Evolutionary conservation across 1,140 invertebrate genomes (phyloP), one percentile per base, ranked within the genome.

Genomic region (Panagrolaimus sp.): DNA sequence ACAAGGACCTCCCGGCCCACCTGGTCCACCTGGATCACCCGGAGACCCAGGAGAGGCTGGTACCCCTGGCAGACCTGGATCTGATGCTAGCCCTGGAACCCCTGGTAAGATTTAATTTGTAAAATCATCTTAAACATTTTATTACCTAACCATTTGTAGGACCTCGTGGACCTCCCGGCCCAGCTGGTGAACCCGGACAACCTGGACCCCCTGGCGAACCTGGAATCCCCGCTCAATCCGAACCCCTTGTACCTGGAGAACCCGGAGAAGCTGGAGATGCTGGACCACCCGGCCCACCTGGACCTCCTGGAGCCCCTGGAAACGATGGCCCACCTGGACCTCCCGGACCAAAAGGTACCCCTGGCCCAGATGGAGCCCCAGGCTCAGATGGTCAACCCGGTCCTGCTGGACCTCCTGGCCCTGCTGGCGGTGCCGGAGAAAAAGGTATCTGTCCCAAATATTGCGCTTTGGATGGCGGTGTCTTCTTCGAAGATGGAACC

Each of bases 351-450:
- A 73, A 66, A 38, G 69, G 69, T 61, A 47, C 67, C 43, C 72
- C 72, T 57, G 72, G 72, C 62, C 69, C 74, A 31, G 68, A 74
- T 63, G 79, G 79, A 70, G 72, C 79, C 46, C 72, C 79, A 16
- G 78, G 78, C 64, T 69, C 72, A 66, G 76, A 78, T 65, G 75
- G 75, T 71, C 65, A 78, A 48, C 68, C 77, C 2, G 81, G 80
- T 69, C 73, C 72, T 48, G 61, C 73, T 64, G 72, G 73, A 65
- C 70, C 73, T 57, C 74, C 74, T 44, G 74, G 74, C 51, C 70
- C 71, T 46, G 72, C 66, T 31, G 74, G 74, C 67, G 25, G 43
- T 27, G 64, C 65, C 48, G 65, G 67, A 63, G 69, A 70, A 46
- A 67, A 71, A 45, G 70, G 70, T 43, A 82, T 70, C 69, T 81